phyloP scores from a whole-genome alignment of 2,113 vertebrate species.

The Passer montanus region DNA sequence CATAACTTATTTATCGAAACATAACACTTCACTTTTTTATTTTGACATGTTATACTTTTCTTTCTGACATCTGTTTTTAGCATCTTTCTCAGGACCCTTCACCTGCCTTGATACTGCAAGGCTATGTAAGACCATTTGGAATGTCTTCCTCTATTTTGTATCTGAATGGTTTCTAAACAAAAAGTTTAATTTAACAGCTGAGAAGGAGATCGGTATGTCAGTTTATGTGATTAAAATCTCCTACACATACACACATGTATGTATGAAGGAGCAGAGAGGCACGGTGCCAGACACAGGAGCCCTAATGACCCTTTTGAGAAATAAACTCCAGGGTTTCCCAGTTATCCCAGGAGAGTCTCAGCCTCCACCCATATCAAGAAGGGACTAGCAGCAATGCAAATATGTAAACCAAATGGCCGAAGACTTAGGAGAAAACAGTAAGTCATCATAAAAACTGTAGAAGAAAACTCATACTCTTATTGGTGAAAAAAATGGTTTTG shows the following conservation, averaged over 20 bases:
- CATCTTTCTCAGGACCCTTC: background rate
- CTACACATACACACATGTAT: background rate
- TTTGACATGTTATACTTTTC: background rate
- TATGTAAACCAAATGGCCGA: background rate
- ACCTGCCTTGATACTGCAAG: background rate
- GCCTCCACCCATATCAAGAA: background rate
- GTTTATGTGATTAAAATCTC: background rate
- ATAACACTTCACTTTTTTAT: background rate
- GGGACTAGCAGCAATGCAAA: background rate
- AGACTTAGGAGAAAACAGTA: background rate
- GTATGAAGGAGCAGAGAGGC: background rate
- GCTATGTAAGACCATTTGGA: background rate
- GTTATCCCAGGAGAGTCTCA: background rate
- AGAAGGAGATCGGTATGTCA: background rate
- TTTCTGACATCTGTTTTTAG: background rate
- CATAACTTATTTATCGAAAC: background rate
- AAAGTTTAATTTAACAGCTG: background rate
- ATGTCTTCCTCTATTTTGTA: background rate
- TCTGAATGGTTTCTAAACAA: background rate
- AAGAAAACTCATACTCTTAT: background rate
- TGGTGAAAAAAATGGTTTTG: background rate
- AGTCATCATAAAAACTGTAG: background rate
- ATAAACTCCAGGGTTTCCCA: background rate
- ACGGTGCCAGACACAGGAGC: background rate
- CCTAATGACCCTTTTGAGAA: background rate